A percentile compares a stretch with the other conserved stretches of the same genome.
These are phyloP conservation scores for Elaphurus davidianus DNA, from an alignment of 2,113 vertebrate genomes.

Conservation along the genomic window DNA sequence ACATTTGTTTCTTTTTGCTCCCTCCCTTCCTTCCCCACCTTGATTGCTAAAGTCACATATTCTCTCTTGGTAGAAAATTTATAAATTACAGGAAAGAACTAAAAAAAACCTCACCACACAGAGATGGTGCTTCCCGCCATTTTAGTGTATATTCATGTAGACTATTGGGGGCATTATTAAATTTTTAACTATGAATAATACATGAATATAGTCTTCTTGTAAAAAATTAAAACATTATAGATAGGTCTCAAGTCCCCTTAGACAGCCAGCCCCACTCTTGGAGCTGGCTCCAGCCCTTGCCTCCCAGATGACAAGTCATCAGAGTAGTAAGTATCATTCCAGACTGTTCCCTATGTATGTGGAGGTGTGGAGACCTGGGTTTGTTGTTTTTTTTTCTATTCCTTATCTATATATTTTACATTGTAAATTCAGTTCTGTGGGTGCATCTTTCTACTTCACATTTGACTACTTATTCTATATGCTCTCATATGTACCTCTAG, in stretches of 20 bases:
- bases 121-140: not conserved
- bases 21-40: not conserved
- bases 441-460: not conserved
- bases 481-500: not conserved
- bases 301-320: not conserved
- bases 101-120: not conserved
- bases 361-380: not conserved
- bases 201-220: not conserved
- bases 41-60: not conserved
- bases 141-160: not conserved
- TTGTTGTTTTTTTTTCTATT: not conserved
- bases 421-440: not conserved
- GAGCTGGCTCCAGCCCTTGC: not conserved
- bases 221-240: not conserved
- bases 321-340: not conserved
- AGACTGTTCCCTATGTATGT: not conserved
- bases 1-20: not conserved
- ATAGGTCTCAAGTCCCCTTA: not conserved
- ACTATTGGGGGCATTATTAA: conserved; percentile 4
- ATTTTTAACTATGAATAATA: conserved; percentile 9
- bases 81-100: conserved; percentile 22
- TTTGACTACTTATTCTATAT: not conserved
- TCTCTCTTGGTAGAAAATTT: not conserved
- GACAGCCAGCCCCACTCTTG: not conserved
- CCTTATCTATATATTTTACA: not conserved